Conservation (phyloP, 2,888 invertebrate genomes). For the Crepidodera aurea region DNA sequence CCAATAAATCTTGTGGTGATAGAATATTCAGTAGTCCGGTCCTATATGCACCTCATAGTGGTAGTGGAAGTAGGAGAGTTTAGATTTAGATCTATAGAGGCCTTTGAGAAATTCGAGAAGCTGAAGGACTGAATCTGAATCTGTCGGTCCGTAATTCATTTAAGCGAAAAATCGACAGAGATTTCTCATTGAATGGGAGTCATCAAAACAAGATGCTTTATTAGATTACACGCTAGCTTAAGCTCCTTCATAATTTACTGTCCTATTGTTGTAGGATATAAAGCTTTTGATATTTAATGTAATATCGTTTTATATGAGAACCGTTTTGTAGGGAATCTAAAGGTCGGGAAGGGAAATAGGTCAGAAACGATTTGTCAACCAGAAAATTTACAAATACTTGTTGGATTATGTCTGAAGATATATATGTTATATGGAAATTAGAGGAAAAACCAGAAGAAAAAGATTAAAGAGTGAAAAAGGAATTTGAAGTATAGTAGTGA, state of each 20-base stretch:
- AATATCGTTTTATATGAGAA: neutral
- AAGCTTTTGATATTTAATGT: slow-evolving; percentile 13
- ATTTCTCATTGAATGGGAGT: slow-evolving; percentile 34
- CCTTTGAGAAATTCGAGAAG: too few species aligned
- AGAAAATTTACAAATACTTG: too few species aligned
- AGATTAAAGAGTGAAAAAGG: too few species aligned
- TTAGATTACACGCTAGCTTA: slow-evolving; percentile 40
- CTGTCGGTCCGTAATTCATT: slow-evolving; percentile 53
- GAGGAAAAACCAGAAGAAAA: too few species aligned
- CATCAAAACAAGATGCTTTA: slow-evolving; percentile 36
- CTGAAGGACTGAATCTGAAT: too few species aligned
- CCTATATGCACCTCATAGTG: neutral
- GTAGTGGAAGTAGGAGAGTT: too few species aligned
- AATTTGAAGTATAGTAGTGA: too few species aligned
- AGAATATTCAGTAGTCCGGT: too few species aligned
- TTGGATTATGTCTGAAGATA: too few species aligned
- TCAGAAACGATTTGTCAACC: too few species aligned
- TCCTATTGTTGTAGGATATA: slow-evolving; percentile 33
- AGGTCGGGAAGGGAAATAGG: neutral
- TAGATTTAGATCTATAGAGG: neutral
- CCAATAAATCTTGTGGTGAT: too few species aligned
- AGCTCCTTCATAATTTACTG: slow-evolving; percentile 30
- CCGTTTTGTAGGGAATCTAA: neutral
- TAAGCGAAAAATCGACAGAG: slow-evolving; percentile 50
- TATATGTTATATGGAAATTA: too few species aligned